Percentiles rank a stretch among this genome's conserved stretches.
phyloP scores from a whole-genome alignment of 2,113 vertebrate species.

The Pitta sordida region DNA sequence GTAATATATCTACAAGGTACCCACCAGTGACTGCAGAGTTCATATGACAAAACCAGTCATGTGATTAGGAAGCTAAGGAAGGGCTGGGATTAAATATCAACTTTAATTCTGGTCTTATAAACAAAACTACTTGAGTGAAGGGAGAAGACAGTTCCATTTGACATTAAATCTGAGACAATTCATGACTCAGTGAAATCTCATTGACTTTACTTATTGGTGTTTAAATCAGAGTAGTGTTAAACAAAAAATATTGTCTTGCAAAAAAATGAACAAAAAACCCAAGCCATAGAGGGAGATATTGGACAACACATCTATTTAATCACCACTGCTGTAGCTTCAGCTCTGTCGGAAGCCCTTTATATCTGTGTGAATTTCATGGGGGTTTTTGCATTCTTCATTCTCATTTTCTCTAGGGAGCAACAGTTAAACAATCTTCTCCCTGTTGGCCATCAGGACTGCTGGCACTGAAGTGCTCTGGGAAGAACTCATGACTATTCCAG shows the following conservation, averaged over 20 bases:
- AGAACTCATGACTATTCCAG: background rate
- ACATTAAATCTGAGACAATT: background rate
- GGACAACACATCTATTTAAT: background rate
- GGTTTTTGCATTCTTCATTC: background rate
- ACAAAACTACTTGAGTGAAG: background rate
- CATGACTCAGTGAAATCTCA: background rate
- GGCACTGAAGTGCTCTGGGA: background rate
- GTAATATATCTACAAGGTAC: background rate
- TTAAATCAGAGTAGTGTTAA: background rate
- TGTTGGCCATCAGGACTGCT: accelerated
- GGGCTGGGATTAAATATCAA: background rate
- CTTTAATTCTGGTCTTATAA: background rate
- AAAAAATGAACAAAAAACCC: background rate
- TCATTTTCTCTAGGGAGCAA: background rate
- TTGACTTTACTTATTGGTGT: background rate
- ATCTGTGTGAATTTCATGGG: background rate
- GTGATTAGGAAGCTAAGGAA: background rate
- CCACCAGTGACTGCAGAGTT: background rate
- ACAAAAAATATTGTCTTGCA: background rate
- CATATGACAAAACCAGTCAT: background rate
- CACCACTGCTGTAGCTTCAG: background rate
- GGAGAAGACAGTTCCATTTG: background rate
- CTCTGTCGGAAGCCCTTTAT: background rate
- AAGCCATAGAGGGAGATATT: background rate
- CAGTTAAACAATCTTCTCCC: background rate